phyloP scores from a whole-genome alignment of 2,888 invertebrate genomes.

The Boloria euphrosyne region DNA sequence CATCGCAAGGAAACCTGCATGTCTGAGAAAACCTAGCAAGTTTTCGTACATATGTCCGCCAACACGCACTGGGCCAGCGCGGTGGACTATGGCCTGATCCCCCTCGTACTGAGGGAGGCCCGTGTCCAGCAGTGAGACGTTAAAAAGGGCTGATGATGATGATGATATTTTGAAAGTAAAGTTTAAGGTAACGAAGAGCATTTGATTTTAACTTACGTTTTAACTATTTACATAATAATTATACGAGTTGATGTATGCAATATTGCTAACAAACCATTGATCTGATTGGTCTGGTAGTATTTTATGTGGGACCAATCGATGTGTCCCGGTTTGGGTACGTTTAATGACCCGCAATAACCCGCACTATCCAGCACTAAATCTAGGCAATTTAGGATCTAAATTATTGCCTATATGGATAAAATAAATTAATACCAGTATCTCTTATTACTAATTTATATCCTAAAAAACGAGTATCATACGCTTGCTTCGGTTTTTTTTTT shows the following conservation, averaged over 20 bases:
- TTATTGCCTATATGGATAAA: conserved; percentile 30
- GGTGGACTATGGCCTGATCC: too few species aligned
- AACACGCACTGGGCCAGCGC: too few species aligned
- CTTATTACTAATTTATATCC: background rate
- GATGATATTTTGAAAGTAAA: too few species aligned
- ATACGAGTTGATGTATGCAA: background rate
- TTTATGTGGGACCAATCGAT: conserved; percentile 67
- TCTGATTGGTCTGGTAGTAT: conserved; percentile 50
- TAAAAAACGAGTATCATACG: too few species aligned
- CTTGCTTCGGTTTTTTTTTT: too few species aligned
- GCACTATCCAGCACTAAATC: conserved; percentile 42
- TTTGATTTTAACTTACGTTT: background rate
- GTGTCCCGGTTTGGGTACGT: conserved; percentile 55
- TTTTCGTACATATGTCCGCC: too few species aligned
- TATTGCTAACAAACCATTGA: conserved; percentile 12
- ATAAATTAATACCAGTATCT: conserved; percentile 10
- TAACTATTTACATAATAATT: background rate
- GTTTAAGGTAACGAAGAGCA: too few species aligned
- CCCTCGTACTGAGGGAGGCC: too few species aligned
- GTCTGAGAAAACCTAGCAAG: too few species aligned
- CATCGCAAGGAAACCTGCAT: too few species aligned
- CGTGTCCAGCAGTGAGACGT: too few species aligned
- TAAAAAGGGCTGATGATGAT: too few species aligned
- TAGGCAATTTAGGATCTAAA: conserved; percentile 40
- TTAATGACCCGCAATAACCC: conserved; percentile 63